Evolutionary conservation across 1,140 invertebrate genomes (phyloP), one percentile per base, ranked within the genome.

Genomic region (Holotrichia oblita): DNA sequence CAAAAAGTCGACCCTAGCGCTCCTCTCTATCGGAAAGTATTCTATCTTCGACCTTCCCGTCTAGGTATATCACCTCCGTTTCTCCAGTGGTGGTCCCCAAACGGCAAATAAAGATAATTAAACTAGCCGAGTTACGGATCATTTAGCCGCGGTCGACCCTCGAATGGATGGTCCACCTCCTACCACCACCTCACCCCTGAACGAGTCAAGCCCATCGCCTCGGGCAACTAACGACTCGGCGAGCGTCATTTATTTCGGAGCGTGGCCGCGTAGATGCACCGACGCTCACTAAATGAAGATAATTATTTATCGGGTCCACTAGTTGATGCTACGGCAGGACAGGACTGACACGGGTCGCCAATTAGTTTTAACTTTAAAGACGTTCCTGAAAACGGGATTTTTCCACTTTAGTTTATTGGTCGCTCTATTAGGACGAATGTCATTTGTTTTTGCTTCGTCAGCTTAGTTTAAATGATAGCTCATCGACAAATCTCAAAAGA

Each of bases 51-150:
- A 48, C 44, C n/a, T 14, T 48, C 44, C n/a, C n/a, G 12, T n/a
- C 44, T 48, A 48, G 44, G 44, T 48, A 12, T 48, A 48, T n/a
- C 44, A 48, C 44, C n/a, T 48, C 44, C 44, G n/a, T 48, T 48
- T 12, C n/a, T n/a, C 12, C 44, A 0, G n/a, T n/a, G 12, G 8
- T 14, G 44, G 44, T 42, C 41, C 41, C 41, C 41, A 42, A 48
- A 48, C 44, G 44, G 6, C 44, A n/a, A 48, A 48, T 48, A 48
- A 48, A 48, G 44, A 48, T 48, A 48, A 48, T 48, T 48, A 48
- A 48, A 48, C 44, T 48, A 48, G 44, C 44, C 44, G 44, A 48
- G 44, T 48, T 48, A 48, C 44, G 44, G 44, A 48, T 48, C 44
- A 48, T 48, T 48, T 48, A 48, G 44, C n/a, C 44, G 44, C 44